Evolutionary conservation across 2,797 vertebrate genomes (phyloP).

Genomic region (Phoebastria nigripes): DNA sequence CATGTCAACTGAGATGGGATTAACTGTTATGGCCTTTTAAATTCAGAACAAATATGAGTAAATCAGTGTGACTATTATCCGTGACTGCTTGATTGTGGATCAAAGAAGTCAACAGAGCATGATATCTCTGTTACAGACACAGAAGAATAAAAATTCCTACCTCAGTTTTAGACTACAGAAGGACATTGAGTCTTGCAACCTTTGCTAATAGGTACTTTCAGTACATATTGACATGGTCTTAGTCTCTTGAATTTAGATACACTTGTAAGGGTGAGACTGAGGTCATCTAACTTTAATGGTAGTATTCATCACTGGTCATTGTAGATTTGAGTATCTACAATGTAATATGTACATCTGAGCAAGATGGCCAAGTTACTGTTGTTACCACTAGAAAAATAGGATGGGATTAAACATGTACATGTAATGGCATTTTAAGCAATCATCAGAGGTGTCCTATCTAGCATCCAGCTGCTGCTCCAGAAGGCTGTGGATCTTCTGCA

Average conservation of each 20-base stretch:
- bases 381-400: background rate
- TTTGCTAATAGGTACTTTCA: background rate
- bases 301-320: background rate
- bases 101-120: background rate
- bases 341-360: background rate
- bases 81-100: background rate
- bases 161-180: background rate
- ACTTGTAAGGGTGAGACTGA: background rate
- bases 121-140: background rate
- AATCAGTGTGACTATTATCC: background rate
- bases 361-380: background rate
- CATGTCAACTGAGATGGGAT: background rate
- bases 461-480: background rate
- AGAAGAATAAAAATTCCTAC: background rate
- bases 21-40: background rate
- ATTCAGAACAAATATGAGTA: background rate
- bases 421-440: background rate
- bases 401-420: background rate
- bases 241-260: background rate
- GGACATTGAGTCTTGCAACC: background rate
- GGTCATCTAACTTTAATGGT: background rate
- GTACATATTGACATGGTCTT: background rate
- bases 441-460: background rate
- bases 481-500: background rate
- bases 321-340: background rate